A percentile compares a stretch with the other conserved stretches of the same genome.
Conservation (phyloP, 2,888 invertebrate genomes). For the Hemaris fuciformis region DNA sequence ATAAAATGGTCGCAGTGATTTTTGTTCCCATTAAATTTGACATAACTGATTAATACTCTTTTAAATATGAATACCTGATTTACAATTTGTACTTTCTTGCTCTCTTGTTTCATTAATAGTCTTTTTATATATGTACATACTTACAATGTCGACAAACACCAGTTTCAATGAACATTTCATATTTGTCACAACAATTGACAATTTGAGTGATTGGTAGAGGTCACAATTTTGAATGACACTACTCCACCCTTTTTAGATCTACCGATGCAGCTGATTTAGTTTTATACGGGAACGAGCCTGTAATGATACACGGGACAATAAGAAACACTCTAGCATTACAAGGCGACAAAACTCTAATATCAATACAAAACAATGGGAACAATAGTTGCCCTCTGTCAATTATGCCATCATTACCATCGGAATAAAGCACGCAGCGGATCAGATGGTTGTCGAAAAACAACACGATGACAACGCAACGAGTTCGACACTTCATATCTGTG, state of each 20-base stretch:
- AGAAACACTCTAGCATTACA: slow-evolving; percentile 69
- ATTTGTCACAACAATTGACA: slow-evolving; percentile 16
- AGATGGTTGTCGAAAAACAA: slow-evolving; percentile 72
- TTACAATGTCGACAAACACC: neutral
- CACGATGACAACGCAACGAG: slow-evolving; percentile 61
- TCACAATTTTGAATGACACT: slow-evolving; percentile 52
- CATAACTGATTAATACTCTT: neutral
- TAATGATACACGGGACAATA: slow-evolving; percentile 67
- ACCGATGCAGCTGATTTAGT: slow-evolving; percentile 51
- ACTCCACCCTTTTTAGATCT: slow-evolving; percentile 73
- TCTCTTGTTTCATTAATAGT: too few relatives aligned
- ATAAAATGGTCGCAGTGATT: neutral
- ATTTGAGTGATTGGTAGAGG: slow-evolving; percentile 13
- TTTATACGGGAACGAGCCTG: slow-evolving; percentile 53
- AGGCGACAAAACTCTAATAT: slow-evolving; percentile 79
- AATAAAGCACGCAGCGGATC: slow-evolving; percentile 77
- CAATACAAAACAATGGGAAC: slow-evolving; percentile 77
- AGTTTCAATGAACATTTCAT: slow-evolving; percentile 17
- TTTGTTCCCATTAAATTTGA: neutral
- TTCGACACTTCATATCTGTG: slow-evolving; percentile 33
- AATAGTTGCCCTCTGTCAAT: slow-evolving; percentile 80
- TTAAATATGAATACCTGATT: too few relatives aligned
- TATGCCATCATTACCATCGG: slow-evolving; percentile 80
- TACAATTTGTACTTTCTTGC: too few relatives aligned
- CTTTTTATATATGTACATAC: neutral